Evolutionary conservation across 2,113 vertebrate genomes (phyloP), one percentile per base, ranked within the genome.

Genomic region (Mus spicilegus): DNA sequence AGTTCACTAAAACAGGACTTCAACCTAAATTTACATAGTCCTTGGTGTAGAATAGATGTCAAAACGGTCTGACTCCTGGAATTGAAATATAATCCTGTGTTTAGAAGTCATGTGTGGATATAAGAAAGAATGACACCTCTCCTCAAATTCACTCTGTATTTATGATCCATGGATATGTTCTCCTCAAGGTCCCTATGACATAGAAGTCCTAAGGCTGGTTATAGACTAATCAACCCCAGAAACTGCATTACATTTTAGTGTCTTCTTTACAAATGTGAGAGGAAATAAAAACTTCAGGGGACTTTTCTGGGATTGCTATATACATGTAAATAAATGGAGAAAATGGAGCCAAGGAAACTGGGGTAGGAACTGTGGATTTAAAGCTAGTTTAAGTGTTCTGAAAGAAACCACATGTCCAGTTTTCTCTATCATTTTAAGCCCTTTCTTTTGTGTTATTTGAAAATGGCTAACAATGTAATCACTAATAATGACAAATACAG

Each of bases 251-350:
- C 13, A 22, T 89, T 89, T 87, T 81, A 12, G 20, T 70, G 7
- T 33, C 49, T 90, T 95, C 4, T 96, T 92, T 93, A 80, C 3
- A 49, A 93, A 91, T 82, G 11, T 82, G 20, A 89, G 61, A 81
- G 20, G 63, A 82, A 94, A 93, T 49, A 49, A 8, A 93, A 91
- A 51, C 12, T 51, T 42, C 26, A 61, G 91, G 70, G 7, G 13
- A 39, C 26, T 87, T 75, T 10, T 19, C 11, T 85, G 28, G 9
- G 19, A 85, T 91, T 76, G 51, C 67, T 94, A 49, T n/a, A 28
- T 77, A 20, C 3, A 30, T 70, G 46, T 16, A 46, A 88, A 36
- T 17, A 39, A 51, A 3, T 90, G 3, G 12, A 69, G 42, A 90
- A 81, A 42, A 42, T 46, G 4, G 86, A 63, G 20, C 72, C 22